Evolutionary conservation across 2,888 invertebrate species (phyloP).

Genomic region (Rhaphigaster nebulosa): DNA sequence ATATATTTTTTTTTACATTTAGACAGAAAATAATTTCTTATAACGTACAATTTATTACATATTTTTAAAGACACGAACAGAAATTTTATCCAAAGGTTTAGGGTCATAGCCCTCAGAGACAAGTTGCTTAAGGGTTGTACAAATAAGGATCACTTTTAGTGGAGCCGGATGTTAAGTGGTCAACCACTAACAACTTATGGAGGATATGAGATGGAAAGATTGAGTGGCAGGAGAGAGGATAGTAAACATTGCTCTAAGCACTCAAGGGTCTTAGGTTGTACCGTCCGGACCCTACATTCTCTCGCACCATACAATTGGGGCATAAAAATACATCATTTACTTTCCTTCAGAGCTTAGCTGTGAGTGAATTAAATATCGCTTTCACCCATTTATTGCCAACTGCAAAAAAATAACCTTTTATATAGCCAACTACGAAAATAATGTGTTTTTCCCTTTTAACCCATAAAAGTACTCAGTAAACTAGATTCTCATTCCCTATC

Average conservation of each 20-base stretch:
- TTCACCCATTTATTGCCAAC: neutral
- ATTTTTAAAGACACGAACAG: neutral
- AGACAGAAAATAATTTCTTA: too few relatives aligned
- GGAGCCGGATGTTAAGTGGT: slow-evolving; percentile 21
- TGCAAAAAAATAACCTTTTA: too few relatives aligned
- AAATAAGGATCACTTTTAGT: slow-evolving; percentile 3
- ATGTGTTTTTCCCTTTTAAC: too few relatives aligned
- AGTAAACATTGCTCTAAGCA: neutral
- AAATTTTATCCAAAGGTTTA: neutral
- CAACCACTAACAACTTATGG: neutral
- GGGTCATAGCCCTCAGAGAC: neutral
- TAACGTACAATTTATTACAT: neutral
- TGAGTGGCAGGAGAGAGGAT: neutral
- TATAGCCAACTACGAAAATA: too few relatives aligned
- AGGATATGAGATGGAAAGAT: slow-evolving; percentile 34
- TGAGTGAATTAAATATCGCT: neutral
- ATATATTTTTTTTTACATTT: too few relatives aligned
- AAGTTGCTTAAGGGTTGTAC: neutral
- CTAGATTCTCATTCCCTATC: too few relatives aligned
- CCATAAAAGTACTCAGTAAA: too few relatives aligned
- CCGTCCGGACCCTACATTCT: neutral
- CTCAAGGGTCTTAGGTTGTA: neutral
- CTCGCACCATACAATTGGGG: neutral
- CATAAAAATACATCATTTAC: neutral
- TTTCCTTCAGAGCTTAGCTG: neutral